Conservation (phyloP, 2,888 invertebrate genomes). For the Auanema sp. region DNA sequence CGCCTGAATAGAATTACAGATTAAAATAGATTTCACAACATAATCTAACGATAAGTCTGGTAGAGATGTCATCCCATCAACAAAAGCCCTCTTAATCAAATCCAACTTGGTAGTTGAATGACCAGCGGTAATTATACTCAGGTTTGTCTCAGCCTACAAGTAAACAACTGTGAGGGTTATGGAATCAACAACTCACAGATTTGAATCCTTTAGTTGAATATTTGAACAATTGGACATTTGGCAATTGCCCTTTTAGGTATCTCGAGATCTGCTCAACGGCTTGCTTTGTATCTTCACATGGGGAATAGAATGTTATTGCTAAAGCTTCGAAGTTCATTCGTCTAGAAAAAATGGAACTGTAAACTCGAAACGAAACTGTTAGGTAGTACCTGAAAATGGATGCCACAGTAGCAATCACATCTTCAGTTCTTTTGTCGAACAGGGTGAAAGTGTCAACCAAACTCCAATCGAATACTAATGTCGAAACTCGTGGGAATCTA, state of each 20-base stretch:
- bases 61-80: no score
- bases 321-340: background rate
- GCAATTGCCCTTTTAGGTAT: constrained; percentile 14
- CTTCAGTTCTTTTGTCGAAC: constrained; percentile 26
- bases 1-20: constrained; percentile 16
- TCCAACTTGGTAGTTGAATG: no score
- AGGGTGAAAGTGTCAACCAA: constrained; percentile 38
- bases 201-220: constrained; percentile 33
- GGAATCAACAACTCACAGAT: constrained; percentile 19
- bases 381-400: constrained; percentile 18
- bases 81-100: no score
- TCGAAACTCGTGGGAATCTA: constrained; percentile 35
- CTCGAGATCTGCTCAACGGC: constrained; percentile 24
- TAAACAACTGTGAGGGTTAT: constrained; percentile 18
- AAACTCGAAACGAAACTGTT: background rate
- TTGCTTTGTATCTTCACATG: constrained; percentile 32
- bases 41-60: background rate
- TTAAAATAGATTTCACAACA: constrained; percentile 1
- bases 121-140: no score
- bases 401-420: constrained; percentile 24
- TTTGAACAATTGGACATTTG: constrained; percentile 23
- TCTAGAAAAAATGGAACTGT: background rate
- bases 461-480: constrained; percentile 43
- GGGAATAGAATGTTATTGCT: constrained; percentile 24
- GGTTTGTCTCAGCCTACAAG: no score